phyloP scores from a whole-genome alignment of 2,113 vertebrate genomes.

The Tenrec ecaudatus region DNA sequence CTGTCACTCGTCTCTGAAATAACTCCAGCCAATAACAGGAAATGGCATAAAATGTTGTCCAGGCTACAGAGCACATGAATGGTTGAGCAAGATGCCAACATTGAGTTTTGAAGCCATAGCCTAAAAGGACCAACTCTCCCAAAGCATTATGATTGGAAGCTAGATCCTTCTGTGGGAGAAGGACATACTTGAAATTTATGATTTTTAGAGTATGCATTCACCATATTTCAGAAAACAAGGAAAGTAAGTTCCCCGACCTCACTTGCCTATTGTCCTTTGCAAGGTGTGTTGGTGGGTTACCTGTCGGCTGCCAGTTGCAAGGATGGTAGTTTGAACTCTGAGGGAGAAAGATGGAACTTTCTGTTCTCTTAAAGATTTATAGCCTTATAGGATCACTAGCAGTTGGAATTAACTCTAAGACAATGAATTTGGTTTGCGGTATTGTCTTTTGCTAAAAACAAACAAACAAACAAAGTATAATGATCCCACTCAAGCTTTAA shows the following conservation, averaged over 20 bases:
- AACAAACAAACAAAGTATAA: not conserved
- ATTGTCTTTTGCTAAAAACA: not conserved
- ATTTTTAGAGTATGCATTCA: not conserved
- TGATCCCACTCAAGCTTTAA: not conserved
- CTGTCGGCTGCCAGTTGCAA: too few relatives aligned
- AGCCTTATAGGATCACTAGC: too few relatives aligned
- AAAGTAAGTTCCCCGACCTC: not conserved
- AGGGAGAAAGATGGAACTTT: too few relatives aligned
- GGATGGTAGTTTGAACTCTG: too few relatives aligned
- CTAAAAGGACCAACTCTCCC: not conserved
- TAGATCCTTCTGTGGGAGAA: not conserved
- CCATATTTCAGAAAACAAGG: not conserved
- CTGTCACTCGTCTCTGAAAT: not conserved
- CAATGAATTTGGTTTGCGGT: too few relatives aligned
- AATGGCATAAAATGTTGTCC: not conserved
- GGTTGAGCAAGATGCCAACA: not conserved
- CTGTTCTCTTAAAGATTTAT: too few relatives aligned
- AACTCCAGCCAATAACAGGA: not conserved
- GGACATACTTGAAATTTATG: not conserved
- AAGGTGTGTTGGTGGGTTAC: too few relatives aligned
- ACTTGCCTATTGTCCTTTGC: not conserved
- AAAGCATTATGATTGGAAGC: not conserved
- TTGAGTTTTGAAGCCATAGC: accelerated
- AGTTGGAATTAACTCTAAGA: too few relatives aligned
- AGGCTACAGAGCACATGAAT: not conserved